Base-by-base conservation (phyloP, 2,797 vertebrate species). In the Bovichtus diacanthus region DNA sequence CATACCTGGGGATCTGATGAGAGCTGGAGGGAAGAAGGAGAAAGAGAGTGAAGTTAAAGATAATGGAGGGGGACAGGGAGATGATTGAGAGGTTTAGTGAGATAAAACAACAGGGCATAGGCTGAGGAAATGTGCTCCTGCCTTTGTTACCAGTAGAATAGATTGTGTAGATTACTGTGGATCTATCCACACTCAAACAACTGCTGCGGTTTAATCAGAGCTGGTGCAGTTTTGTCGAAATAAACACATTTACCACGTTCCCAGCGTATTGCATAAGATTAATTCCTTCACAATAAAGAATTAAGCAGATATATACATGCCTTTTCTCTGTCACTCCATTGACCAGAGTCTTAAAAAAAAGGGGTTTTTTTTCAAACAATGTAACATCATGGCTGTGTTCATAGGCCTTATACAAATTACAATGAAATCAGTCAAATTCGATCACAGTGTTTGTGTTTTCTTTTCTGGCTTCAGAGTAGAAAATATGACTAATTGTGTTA, bases 1-100 rank as follows among this genome's bases (percentile, higher is more conserved):
- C 98, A 99, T 99, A 91, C 88, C 96, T 95, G 88, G 41, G 38
- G 59, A 71, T 61, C 46, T 80, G 74, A 60, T 19, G 36, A 62
- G 44, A 64, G 46, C 62, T 81, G 66, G 10, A 39, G 21, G 10
- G 11, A 10, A 15, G 13, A 31, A 16, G 13, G 36, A 36, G 23
- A 51, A 38, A 15, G 25, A 51, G 9, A 25, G 34, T n/a, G 12
- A 38, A 46, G 19, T 13, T 25, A 36, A 27, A 47, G 23, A 54
- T 6, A 43, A 9, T 21, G n/a, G 12, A 19, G 15, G n/a, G 54
- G 6, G 9, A 44, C 19, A 43, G 10, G 9, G 21, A 55, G 36
- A 41, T 60, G 13, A 43, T 29, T 3, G 27, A 25, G 9, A 59
- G 46, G 10, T 47, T 19, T 6, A 41, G 13, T 1, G 0, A 34